These are phyloP conservation scores for Ochropacha duplaris DNA, from an alignment of 2,888 invertebrate species.

Conservation along the genomic window DNA sequence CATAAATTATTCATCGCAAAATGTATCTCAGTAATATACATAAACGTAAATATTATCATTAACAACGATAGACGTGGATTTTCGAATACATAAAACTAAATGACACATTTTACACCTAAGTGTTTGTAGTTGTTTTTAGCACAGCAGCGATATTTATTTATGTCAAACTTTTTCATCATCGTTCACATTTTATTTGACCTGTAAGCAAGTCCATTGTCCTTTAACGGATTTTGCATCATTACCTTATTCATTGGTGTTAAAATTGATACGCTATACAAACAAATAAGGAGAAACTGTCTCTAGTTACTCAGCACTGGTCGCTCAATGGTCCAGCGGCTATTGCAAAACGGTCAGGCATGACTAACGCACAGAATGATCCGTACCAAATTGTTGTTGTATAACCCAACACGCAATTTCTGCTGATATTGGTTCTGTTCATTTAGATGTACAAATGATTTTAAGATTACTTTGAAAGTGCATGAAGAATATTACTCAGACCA, in stretches of 20 bases:
- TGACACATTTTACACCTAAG: neutral
- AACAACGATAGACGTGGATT: too few relatives aligned
- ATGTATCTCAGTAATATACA: neutral
- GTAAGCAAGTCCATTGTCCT: neutral
- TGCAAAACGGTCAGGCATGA: constrained; percentile 30
- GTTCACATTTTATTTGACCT: neutral
- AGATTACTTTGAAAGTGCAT: neutral
- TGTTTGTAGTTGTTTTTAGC: neutral
- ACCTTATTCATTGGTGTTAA: neutral
- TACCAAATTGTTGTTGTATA: constrained; percentile 25
- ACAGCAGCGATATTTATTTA: neutral
- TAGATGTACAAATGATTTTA: neutral
- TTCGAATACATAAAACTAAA: too few relatives aligned
- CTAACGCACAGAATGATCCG: constrained; percentile 25
- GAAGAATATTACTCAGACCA: neutral
- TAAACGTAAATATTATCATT: neutral
- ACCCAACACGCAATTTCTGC: constrained; percentile 15
- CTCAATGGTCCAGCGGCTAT: constrained; percentile 7
- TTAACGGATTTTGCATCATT: neutral
- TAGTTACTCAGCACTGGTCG: neutral
- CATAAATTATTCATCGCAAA: neutral
- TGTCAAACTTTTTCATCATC: neutral
- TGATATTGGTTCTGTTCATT: constrained; percentile 7
- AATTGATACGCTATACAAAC: constrained; percentile 1
- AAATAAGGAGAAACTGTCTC: neutral